Conservation (phyloP, 2,888 invertebrate genomes). For the Coelopa pilipes region DNA sequence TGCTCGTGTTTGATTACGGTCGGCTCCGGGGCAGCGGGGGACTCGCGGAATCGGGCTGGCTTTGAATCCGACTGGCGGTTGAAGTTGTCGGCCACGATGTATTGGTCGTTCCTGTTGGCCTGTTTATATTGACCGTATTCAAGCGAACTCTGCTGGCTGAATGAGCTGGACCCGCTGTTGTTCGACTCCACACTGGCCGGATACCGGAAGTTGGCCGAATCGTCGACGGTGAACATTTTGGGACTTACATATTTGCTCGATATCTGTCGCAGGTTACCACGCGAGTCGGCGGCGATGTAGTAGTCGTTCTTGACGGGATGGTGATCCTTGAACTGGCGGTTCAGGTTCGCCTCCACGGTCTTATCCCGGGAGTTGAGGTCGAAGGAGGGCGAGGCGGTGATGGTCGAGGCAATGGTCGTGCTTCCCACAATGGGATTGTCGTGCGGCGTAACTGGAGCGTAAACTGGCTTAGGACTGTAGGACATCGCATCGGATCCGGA, state of each 20-base stretch:
- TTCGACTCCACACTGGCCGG: constrained; percentile 44
- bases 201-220: constrained; percentile 51
- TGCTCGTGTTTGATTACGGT: constrained; percentile 51
- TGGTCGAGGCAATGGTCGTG: constrained; percentile 39
- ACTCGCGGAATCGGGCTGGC: constrained; percentile 56
- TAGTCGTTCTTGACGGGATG: constrained; percentile 43
- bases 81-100: constrained; percentile 44
- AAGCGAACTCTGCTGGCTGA: constrained; percentile 5
- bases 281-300: constrained; percentile 50
- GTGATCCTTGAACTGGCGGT: constrained; percentile 42
- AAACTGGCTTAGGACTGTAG: constrained; percentile 30
- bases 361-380: constrained; percentile 53
- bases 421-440: background rate
- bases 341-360: constrained; percentile 51
- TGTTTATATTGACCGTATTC: background rate
- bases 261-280: constrained; percentile 54
- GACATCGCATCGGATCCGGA: background rate
- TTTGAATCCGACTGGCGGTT: constrained; percentile 53
- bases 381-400: constrained; percentile 53
- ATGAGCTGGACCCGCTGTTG: constrained; percentile 44
- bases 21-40: constrained; percentile 36
- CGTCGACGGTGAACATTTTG: constrained; percentile 56
- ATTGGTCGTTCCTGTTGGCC: constrained; percentile 35
- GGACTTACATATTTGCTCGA: constrained; percentile 52
- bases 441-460: background rate